Evolutionary conservation across 2,888 invertebrate genomes (phyloP).

Genomic region (Drosophila pseudotalamancana): DNA sequence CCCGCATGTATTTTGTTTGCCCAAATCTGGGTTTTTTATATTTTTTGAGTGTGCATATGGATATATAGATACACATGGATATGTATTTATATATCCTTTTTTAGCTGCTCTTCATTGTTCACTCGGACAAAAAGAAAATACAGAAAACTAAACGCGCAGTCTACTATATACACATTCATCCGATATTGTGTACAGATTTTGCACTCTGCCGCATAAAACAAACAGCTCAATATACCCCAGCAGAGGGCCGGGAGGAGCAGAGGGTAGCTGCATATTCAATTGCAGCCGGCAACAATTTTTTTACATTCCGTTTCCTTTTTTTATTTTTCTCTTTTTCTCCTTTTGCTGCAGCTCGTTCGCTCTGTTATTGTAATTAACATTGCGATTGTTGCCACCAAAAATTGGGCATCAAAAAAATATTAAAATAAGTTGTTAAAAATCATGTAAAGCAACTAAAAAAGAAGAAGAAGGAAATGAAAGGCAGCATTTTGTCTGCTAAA

Average conservation of each 20-base stretch:
- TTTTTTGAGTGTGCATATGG: constrained; percentile 45
- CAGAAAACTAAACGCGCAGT: constrained; percentile 33
- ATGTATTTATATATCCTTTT: constrained; percentile 27
- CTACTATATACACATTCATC: constrained; percentile 51
- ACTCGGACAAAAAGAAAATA: constrained; percentile 7
- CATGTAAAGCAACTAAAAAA: background rate
- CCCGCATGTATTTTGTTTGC: constrained; percentile 42
- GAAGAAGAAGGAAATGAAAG: background rate
- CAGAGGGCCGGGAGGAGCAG: background rate
- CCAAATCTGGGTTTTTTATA: too few relatives aligned
- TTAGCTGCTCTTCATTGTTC: constrained; percentile 51
- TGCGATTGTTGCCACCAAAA: constrained; percentile 55
- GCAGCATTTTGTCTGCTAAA: constrained; percentile 35
- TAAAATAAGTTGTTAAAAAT: constrained; percentile 18
- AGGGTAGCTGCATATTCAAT: constrained; percentile 50
- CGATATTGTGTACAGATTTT: constrained; percentile 71
- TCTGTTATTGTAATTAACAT: constrained; percentile 69
- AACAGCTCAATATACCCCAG: constrained; percentile 58
- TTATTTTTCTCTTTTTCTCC: constrained; percentile 17
- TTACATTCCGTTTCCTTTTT: constrained; percentile 5
- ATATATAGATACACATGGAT: constrained; percentile 13
- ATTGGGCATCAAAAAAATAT: constrained; percentile 3
- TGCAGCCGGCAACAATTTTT: constrained; percentile 40
- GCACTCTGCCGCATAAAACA: constrained; percentile 51
- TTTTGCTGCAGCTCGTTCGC: constrained; percentile 7